A percentile compares a stretch with the other conserved stretches of the same genome.
Conservation (phyloP, 1,140 invertebrate species). For the Tenebrio molitor region DNA sequence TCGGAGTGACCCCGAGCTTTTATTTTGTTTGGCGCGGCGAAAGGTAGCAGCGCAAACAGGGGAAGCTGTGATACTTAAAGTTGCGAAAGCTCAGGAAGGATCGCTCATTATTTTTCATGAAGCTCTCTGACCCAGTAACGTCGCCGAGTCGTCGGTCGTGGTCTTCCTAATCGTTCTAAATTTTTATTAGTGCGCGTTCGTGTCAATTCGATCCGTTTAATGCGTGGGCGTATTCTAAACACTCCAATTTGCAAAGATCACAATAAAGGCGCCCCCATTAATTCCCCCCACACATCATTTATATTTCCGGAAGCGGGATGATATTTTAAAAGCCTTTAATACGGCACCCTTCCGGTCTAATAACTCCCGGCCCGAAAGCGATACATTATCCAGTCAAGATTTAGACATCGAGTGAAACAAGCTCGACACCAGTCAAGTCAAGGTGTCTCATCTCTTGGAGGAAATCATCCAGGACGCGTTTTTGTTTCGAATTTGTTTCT, state of each 20-base stretch:
- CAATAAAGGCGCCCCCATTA: not conserved
- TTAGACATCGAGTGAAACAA: constrained; percentile 16
- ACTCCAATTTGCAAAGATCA: constrained; percentile 5
- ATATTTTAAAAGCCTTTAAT: constrained; percentile 25
- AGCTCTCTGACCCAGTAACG: constrained; percentile 26
- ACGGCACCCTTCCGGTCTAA: constrained; percentile 22
- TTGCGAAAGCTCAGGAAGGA: constrained; percentile 18
- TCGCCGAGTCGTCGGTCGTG: not conserved
- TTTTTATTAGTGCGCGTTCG: not conserved
- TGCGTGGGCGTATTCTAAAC: constrained; percentile 21
- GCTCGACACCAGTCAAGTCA: constrained; percentile 18
- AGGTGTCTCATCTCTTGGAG: constrained; percentile 1
- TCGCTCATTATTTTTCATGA: constrained; percentile 27
- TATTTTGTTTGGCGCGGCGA: no score
- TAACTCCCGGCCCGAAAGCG: not conserved
- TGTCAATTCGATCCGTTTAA: not conserved
- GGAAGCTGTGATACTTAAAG: no score
- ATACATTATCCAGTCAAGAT: constrained; percentile 11
- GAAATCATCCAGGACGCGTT: constrained; percentile 17
- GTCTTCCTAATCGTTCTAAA: constrained; percentile 9
- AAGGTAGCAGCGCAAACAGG: no score
- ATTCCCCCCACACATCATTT: constrained; percentile 1
- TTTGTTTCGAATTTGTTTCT: constrained; percentile 38
- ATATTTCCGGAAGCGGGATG: not conserved
- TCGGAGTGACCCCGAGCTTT: no score